Evolutionary conservation across 2,888 invertebrate species (phyloP).

Genomic region (Protodeltote pygarga): DNA sequence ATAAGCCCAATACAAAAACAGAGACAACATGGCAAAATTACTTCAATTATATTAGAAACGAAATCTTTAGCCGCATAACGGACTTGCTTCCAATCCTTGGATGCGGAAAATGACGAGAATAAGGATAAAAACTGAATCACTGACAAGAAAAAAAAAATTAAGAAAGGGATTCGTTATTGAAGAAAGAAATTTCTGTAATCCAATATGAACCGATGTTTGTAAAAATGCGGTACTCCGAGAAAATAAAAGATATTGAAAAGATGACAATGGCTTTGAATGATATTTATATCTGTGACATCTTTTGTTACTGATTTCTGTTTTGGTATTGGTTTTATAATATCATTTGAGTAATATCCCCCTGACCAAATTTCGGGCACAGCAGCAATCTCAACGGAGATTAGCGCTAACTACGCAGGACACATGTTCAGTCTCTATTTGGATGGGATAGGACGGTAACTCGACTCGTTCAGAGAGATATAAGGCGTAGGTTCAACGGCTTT

Average conservation of each 20-base stretch:
- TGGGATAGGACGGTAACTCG: no score
- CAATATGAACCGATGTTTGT: constrained; percentile 38
- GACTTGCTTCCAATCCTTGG: not conserved
- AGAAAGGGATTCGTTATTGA: constrained; percentile 25
- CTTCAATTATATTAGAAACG: constrained; percentile 14
- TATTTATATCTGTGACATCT: constrained; percentile 27
- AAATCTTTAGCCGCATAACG: constrained; percentile 8
- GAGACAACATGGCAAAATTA: constrained; percentile 1
- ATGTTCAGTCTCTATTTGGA: no score
- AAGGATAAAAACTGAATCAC: constrained; percentile 24
- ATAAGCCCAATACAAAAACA: not conserved
- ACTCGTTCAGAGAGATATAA: no score
- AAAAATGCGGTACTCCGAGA: constrained; percentile 30
- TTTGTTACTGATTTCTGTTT: constrained; percentile 27
- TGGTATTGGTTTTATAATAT: constrained; percentile 15
- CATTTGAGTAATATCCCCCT: no score
- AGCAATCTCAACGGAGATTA: no score
- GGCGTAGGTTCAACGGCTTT: no score
- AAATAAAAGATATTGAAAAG: constrained; percentile 29
- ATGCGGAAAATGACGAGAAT: constrained; percentile 15
- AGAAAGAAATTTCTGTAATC: constrained; percentile 38
- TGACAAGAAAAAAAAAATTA: constrained; percentile 25
- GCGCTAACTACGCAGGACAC: no score
- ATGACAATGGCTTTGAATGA: constrained; percentile 18
- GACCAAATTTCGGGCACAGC: no score